Evolutionary conservation across 1,140 invertebrate genomes (phyloP), one percentile per base, ranked within the genome.

Genomic region (Papilio xuthus): DNA sequence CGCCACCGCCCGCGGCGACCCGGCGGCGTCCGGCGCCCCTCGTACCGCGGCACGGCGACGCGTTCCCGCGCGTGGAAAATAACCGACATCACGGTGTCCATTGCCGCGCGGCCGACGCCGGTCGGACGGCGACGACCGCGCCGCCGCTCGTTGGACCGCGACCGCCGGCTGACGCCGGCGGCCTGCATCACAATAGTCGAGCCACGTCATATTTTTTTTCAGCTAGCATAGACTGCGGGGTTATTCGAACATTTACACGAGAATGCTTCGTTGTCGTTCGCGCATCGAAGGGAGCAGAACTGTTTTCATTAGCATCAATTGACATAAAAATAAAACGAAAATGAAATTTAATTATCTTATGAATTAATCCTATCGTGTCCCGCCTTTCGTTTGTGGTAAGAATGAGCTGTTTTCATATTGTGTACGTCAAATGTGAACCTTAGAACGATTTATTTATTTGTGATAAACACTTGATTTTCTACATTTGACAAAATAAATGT

Each of bases 361-460:
- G 88, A 87, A 81, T 88, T 90, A 87, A 89, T 89, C 87, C 84
- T 88, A 89, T 85, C 85, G 86, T 37, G 32, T 91, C 88, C 89
- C 90, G 89, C 90, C 90, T 93, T 92, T 89, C 83, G 89, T 87
- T 90, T 89, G 85, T 87, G 87, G 85, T 92, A 90, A 89, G 88
- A 90, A 88, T 89, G 88, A 87, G 83, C 87, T 90, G 86, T 91
- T 89, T 67, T 86, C 88, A 90, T 91, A 88, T 89, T 91, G 86
- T 92, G 88, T 92, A 91, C 89, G 88, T 88, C 86, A 89, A 86
- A 90, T 91, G 90, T 93, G 90, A 91, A 93, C 90, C 89, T 93
- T 93, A 93, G 92, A 92, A 92, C 88, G 91, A 92, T 92, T 92
- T 90, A 93, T 93, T 93, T 93, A 93, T 93, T 93, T 93, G 92